Percentiles rank a stretch among this genome's conserved stretches.
phyloP scores from a whole-genome alignment of 2,888 invertebrate species.

The Ectobius pallidus region DNA sequence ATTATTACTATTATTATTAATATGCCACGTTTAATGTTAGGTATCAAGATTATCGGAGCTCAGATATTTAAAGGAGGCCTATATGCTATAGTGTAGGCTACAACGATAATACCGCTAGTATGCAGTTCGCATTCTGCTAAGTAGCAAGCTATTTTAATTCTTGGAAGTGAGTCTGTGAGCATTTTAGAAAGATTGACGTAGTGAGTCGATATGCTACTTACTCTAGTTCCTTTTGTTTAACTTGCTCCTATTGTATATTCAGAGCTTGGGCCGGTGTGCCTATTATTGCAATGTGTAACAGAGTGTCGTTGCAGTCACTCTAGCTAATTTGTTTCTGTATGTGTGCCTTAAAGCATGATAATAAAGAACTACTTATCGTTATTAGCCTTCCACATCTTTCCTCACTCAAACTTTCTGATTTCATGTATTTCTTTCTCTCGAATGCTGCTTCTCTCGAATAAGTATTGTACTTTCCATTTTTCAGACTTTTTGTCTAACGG shows the following conservation, averaged over 20 bases:
- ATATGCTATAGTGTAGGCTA: no score
- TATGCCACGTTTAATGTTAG: no score
- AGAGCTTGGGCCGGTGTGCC: no score
- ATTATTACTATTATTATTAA: no score
- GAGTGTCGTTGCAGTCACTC: slow-evolving; percentile 27
- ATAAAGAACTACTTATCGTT: slow-evolving; percentile 15
- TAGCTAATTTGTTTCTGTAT: slow-evolving; percentile 31
- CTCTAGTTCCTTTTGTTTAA: slow-evolving; percentile 24
- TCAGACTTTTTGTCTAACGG: neutral
- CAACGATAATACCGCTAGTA: no score
- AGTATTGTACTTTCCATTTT: neutral
- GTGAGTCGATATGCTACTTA: slow-evolving; percentile 20
- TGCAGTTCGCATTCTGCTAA: no score
- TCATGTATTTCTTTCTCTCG: neutral
- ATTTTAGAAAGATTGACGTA: slow-evolving; percentile 27
- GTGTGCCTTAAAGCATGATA: slow-evolving; percentile 16
- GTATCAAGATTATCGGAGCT: no score
- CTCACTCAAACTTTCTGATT: no score
- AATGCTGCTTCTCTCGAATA: neutral
- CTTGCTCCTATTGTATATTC: slow-evolving; percentile 17
- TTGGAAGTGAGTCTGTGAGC: neutral
- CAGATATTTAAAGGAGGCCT: no score
- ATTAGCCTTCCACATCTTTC: slow-evolving; percentile 4
- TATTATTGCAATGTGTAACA: slow-evolving; percentile 5
- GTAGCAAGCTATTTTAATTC: no score